Conservation (phyloP, 2,113 vertebrate species). For the Sphaerodactylus townsendi region DNA sequence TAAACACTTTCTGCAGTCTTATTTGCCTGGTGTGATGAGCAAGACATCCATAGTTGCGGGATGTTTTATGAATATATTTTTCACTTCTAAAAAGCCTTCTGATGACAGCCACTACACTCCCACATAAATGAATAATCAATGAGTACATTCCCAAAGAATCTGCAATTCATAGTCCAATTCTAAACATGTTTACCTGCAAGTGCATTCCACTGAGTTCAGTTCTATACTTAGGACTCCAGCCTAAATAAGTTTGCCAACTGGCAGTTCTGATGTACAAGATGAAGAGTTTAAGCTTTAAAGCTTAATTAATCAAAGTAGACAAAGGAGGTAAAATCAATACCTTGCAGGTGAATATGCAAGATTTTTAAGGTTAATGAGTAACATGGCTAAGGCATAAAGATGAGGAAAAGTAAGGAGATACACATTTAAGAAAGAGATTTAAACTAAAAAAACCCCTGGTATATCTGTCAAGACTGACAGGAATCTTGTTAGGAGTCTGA, state of each 20-base stretch:
- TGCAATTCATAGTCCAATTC: not conserved
- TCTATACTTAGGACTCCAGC: not conserved
- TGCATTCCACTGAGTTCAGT: not conserved
- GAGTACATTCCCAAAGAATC: constrained; percentile 2
- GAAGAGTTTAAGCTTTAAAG: not conserved
- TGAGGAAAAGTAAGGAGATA: not conserved
- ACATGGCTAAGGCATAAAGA: not conserved
- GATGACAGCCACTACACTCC: not conserved
- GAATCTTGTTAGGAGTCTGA: not conserved
- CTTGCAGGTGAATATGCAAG: not conserved
- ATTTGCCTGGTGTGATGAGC: not conserved
- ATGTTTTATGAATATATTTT: not conserved
- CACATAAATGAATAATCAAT: constrained; percentile 6
- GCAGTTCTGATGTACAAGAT: not conserved
- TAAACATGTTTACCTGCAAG: constrained; percentile 16
- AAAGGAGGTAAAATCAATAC: not conserved
- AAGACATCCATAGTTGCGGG: not conserved
- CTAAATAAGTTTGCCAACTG: not conserved
- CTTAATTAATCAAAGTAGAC: not conserved
- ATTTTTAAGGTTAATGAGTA: not conserved
- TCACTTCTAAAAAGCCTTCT: not conserved
- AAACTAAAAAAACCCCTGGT: not conserved
- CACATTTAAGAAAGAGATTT: not conserved
- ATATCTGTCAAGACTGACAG: not conserved
- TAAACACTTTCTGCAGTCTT: not conserved